Conservation (phyloP, 2,888 invertebrate genomes). For the Thera britannica region DNA sequence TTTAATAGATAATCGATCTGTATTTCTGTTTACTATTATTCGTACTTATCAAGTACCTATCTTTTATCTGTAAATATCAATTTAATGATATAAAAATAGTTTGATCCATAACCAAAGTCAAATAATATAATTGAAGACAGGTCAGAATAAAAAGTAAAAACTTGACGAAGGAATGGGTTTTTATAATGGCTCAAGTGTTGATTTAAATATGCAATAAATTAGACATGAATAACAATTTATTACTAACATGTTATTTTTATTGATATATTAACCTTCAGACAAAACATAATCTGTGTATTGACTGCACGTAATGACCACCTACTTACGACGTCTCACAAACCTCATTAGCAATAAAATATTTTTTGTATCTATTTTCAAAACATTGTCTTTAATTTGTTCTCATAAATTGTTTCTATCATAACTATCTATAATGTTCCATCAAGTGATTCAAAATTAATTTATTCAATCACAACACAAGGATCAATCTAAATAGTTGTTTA, state of each 20-base stretch:
- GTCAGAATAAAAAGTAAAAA: conserved; percentile 22
- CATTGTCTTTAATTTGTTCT: too few species aligned
- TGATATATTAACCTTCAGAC: conserved; percentile 29
- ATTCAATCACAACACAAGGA: too few species aligned
- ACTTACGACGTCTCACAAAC: conserved; percentile 12
- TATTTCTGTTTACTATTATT: too few species aligned
- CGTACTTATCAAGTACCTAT: not conserved
- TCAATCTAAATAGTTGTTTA: too few species aligned
- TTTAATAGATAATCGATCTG: too few species aligned
- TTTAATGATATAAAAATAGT: conserved; percentile 2
- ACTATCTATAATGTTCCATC: too few species aligned
- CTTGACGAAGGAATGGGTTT: conserved; percentile 20
- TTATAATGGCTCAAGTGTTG: conserved; percentile 28
- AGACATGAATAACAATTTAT: conserved; percentile 30
- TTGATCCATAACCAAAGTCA: conserved; percentile 29
- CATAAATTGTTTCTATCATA: too few species aligned
- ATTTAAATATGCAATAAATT: conserved; percentile 37
- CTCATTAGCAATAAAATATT: conserved; percentile 4
- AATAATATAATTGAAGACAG: conserved; percentile 25
- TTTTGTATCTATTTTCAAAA: not conserved
- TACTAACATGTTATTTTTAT: conserved; percentile 32
- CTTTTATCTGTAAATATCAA: not conserved
- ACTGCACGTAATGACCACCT: conserved; percentile 22
- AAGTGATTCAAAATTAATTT: too few species aligned
- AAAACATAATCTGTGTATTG: conserved; percentile 20